Evolutionary conservation across 2,888 invertebrate species (phyloP).

Genomic region (Lysandra bellargus): DNA sequence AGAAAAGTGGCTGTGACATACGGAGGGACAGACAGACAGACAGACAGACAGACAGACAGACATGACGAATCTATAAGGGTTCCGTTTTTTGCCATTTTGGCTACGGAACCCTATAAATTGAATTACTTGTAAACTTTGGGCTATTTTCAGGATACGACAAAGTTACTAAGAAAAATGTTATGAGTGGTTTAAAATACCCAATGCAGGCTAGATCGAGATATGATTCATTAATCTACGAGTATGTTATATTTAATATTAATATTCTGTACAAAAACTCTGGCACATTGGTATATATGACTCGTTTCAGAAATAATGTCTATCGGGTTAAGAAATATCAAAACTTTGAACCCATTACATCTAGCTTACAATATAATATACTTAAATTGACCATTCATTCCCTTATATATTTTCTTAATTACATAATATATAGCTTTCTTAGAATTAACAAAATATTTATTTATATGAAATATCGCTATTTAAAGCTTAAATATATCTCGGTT

Average conservation of each 20-base stretch:
- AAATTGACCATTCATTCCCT: background rate
- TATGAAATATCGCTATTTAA: background rate
- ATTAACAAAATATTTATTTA: background rate
- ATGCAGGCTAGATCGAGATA: background rate
- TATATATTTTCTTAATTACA: background rate
- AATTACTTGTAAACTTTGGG: background rate
- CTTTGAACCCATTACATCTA: background rate
- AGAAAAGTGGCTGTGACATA: no score
- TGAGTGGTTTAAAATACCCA: background rate
- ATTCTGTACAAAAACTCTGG: background rate
- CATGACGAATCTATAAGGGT: no score
- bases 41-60: no score
- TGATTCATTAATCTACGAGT: background rate
- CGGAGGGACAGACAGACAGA: no score
- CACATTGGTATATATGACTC: slow-evolving; percentile 2
- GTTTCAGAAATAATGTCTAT: background rate
- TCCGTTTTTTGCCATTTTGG: no score
- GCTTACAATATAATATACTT: background rate
- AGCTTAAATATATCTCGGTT: background rate
- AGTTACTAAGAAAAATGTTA: background rate
- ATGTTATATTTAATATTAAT: background rate
- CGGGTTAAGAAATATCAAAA: background rate
- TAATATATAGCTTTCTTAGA: background rate
- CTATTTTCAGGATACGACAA: background rate
- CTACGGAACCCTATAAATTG: no score